Percentiles rank a stretch among this genome's conserved stretches.
Evolutionary conservation across 2,888 invertebrate species (phyloP).

Genomic region (Thelaira solivaga): DNA sequence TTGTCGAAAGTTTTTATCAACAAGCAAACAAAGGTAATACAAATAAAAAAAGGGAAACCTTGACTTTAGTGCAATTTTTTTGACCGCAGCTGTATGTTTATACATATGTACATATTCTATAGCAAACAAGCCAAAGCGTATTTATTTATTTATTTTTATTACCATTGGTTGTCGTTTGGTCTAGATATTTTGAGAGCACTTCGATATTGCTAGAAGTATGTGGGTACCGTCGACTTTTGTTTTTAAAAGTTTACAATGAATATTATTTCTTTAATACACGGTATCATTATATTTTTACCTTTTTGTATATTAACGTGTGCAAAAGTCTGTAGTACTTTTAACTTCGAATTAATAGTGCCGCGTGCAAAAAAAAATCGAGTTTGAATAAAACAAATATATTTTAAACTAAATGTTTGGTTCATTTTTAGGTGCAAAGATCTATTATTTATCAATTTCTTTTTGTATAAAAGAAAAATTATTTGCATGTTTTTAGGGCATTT

Average conservation of each 20-base stretch:
- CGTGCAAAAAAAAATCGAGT: conserved; percentile 14
- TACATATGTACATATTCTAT: not conserved
- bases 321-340: conserved; percentile 35
- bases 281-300: not conserved
- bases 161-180: conserved; percentile 1
- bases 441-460: not conserved
- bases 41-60: too few species aligned
- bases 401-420: not conserved
- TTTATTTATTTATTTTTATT: conserved; percentile 10
- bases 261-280: conserved; percentile 15
- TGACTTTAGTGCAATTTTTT: too few species aligned
- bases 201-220: conserved; percentile 29
- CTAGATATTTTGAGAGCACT: conserved; percentile 41
- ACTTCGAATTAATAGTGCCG: conserved; percentile 42
- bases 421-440: not conserved
- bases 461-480: not conserved
- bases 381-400: too few species aligned
- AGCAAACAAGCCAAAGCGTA: not conserved
- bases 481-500: conserved; percentile 21
- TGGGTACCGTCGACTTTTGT: conserved; percentile 51
- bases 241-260: conserved; percentile 34
- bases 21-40: too few species aligned
- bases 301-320: conserved; percentile 28
- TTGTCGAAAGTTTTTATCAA: too few species aligned
- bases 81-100: too few species aligned